Percentiles rank a stretch among this genome's conserved stretches.
Conservation (phyloP, 2,888 invertebrate genomes). For the Idaea dimidiata region DNA sequence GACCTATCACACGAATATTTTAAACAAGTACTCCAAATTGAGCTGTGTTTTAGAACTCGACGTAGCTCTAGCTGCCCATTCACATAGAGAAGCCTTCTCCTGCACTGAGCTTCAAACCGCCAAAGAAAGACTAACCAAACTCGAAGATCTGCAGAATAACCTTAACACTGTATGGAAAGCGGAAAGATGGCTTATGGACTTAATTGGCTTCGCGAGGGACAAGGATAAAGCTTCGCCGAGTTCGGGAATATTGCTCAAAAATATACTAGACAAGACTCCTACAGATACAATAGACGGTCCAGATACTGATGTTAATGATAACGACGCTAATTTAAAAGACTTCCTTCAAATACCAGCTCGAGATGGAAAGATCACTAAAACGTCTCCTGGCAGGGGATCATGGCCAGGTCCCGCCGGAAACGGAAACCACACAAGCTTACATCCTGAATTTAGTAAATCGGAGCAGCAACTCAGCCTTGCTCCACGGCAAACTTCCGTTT, state of each 20-base stretch:
- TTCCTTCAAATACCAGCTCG: conserved; percentile 85
- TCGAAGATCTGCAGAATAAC: conserved; percentile 92
- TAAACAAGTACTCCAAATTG: conserved; percentile 94
- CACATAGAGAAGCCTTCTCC: conserved; percentile 96
- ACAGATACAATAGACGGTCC: conserved; percentile 50
- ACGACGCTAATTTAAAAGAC: conserved; percentile 64
- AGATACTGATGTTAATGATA: conserved; percentile 71
- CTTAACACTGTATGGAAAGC: conserved; percentile 96
- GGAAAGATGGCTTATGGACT: conserved; percentile 97
- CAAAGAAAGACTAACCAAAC: conserved; percentile 89
- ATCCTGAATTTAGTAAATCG: conserved; percentile 90
- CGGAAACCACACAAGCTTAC: conserved; percentile 73
- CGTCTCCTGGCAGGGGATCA: conserved; percentile 89
- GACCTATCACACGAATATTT: conserved; percentile 95
- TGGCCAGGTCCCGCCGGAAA: conserved; percentile 91
- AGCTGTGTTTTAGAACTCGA: conserved; percentile 97
- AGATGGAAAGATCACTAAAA: conserved; percentile 88
- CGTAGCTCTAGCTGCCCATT: conserved; percentile 94
- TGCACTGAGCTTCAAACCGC: conserved; percentile 92
- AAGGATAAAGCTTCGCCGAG: conserved; percentile 68
- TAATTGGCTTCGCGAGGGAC: conserved; percentile 96
- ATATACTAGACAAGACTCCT: conserved; percentile 62
- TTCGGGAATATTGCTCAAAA: conserved; percentile 74
- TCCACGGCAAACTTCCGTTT: conserved; percentile 75
- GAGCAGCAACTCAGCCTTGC: conserved; percentile 86